Conservation (phyloP, 2,888 invertebrate species). For the Machimus atricapillus region DNA sequence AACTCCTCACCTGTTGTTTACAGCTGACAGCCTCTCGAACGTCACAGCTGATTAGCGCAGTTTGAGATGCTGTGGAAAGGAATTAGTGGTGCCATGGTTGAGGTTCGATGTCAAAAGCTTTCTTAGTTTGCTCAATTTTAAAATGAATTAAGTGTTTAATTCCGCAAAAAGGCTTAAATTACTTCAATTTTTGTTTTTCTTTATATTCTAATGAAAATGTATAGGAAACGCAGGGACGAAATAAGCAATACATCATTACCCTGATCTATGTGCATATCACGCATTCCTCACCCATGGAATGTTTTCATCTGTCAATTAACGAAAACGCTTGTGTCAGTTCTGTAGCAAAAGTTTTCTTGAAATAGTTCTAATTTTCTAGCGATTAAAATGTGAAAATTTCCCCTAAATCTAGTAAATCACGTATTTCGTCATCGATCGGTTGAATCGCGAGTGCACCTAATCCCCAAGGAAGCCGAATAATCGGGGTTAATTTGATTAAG, state of each 20-base stretch:
- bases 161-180: no score
- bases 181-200: no score
- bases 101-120: neutral
- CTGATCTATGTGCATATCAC: neutral
- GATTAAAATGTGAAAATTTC: slow-evolving; percentile 10
- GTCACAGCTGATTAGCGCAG: neutral
- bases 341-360: neutral
- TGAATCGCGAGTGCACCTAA: neutral
- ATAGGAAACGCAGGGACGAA: neutral
- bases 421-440: neutral
- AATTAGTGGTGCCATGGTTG: neutral
- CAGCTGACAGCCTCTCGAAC: neutral
- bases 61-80: neutral
- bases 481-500: slow-evolving; percentile 21
- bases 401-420: neutral
- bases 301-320: slow-evolving; percentile 3
- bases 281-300: neutral
- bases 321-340: neutral
- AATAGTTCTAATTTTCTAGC: neutral
- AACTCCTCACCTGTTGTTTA: neutral
- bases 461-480: neutral
- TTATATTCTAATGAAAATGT: no score
- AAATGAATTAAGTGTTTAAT: neutral
- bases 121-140: neutral
- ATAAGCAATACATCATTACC: neutral